phyloP scores from a whole-genome alignment of 2,888 invertebrate genomes.

The Lapara coniferarum region DNA sequence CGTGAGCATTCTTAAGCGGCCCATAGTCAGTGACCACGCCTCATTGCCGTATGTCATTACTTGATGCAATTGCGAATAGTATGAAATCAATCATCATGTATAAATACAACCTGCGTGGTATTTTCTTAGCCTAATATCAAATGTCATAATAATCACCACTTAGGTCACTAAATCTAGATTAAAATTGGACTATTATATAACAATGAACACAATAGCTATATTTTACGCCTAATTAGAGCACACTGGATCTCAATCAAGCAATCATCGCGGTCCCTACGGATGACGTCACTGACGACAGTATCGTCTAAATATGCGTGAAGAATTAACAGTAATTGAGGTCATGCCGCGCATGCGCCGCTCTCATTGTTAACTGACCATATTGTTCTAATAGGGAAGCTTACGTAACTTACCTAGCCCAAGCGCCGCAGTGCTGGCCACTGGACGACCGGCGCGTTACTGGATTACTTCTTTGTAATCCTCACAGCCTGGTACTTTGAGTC shows the following conservation, averaged over 20 bases:
- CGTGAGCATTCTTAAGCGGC: no score
- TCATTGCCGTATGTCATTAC: no score
- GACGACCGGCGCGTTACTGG: not conserved
- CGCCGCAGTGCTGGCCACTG: not conserved
- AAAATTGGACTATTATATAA: no score
- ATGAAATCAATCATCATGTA: no score
- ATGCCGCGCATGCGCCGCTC: constrained; percentile 20
- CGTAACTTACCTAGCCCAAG: constrained; percentile 22
- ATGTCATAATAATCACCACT: no score
- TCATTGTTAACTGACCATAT: not conserved
- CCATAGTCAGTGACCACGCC: no score
- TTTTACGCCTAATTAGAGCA: not conserved
- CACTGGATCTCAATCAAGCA: not conserved
- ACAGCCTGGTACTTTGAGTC: not conserved
- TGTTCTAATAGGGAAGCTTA: constrained; percentile 22
- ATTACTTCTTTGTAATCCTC: not conserved
- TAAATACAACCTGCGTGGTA: no score
- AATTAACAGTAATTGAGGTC: constrained; percentile 18
- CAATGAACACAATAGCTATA: not conserved
- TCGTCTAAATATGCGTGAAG: constrained; percentile 12
- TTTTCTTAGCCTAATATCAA: no score
- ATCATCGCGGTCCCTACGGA: constrained; percentile 7
- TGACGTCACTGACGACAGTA: constrained; percentile 16
- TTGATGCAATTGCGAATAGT: no score
- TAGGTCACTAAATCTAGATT: no score